phyloP scores from a whole-genome alignment of 2,113 vertebrate genomes.

The Gadus macrocephalus region DNA sequence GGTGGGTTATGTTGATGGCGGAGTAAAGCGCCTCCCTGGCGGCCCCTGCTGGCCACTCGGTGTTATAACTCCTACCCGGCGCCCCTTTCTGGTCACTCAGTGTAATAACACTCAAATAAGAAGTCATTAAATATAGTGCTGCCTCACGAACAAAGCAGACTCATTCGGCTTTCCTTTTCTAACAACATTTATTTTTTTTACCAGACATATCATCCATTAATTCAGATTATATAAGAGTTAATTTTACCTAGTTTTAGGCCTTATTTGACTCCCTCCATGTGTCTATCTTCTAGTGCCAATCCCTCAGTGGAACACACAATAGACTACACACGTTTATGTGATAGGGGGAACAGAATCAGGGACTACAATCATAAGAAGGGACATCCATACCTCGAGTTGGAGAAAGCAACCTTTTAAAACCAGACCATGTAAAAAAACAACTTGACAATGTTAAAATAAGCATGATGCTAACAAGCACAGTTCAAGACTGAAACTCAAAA shows the following conservation, averaged over 20 bases:
- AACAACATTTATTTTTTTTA: constrained; percentile 55
- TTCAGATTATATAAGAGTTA: constrained; percentile 62
- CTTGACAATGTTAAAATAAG: constrained; percentile 24
- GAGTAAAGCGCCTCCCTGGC: background rate
- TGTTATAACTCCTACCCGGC: background rate
- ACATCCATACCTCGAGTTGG: constrained; percentile 20
- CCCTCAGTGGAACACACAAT: constrained; percentile 31
- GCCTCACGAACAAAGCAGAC: background rate
- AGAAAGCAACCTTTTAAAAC: constrained; percentile 31
- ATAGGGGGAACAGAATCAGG: constrained; percentile 33
- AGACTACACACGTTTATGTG: constrained; percentile 20
- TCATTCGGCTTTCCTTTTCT: constrained; percentile 9
- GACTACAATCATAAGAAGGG: constrained; percentile 18
- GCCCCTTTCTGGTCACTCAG: background rate
- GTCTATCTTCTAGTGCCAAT: constrained; percentile 23
- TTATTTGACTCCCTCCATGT: constrained; percentile 42
- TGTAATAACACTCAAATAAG: background rate
- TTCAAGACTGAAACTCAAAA: constrained; percentile 43
- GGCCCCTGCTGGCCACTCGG: background rate
- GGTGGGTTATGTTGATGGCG: constrained; percentile 22
- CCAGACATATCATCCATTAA: constrained; percentile 51
- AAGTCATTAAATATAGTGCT: no score
- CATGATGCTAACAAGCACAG: constrained; percentile 43
- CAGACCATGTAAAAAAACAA: constrained; percentile 24
- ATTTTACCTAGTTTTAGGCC: constrained; percentile 51